Evolutionary conservation across 1,140 invertebrate species (phyloP), one percentile per base, ranked within the genome.

Genomic region (Scaptomyza montana): DNA sequence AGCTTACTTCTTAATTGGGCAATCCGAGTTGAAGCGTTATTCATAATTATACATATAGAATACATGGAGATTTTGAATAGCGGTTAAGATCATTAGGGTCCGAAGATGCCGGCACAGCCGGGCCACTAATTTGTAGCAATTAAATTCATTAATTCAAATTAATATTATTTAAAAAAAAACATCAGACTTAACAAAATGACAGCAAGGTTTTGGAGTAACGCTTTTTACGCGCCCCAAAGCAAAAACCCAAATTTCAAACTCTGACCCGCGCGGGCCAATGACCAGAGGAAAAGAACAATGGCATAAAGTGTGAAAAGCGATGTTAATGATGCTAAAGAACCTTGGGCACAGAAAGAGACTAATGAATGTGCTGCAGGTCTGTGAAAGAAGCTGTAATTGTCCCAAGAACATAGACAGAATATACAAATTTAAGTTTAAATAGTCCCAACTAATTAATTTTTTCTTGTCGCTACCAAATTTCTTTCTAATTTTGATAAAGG

Each of bases 81-180:
- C 82, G 81, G 78, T 64, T 54, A 36, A 30, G 65, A 74, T 81
- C 78, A 78, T 84, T 84, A 64, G 68, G 74, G 70, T 61, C 21
- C 63, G 56, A 81, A 87, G 85, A 71, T 79, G 70, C 59, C 82
- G 74, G 81, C 82, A 57, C 62, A 61, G 77, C 78, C 69, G 78
- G 78, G 73, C 62, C 65, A 76, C 81, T 86, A 86, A 86, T 86
- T 86, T 81, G 78, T 65, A 49, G 82, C 81, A 86, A 86, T 86
- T 86, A 86, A 86, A 86, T 78, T 87, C 81, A 86, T 86, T 86
- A 86, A 86, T 86, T 87, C 71, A 87, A 87, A 86, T 87, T 87
- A 86, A 87, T 86, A 87, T 86, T 75, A 86, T 86, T 82, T 67
- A 63, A 78, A 81, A 78, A 81, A 81, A 81, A 82, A 74, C 80